These are phyloP conservation scores for Triplophysa siluroides DNA, from an alignment of 2,113 vertebrate genomes.

Conservation along the genomic window DNA sequence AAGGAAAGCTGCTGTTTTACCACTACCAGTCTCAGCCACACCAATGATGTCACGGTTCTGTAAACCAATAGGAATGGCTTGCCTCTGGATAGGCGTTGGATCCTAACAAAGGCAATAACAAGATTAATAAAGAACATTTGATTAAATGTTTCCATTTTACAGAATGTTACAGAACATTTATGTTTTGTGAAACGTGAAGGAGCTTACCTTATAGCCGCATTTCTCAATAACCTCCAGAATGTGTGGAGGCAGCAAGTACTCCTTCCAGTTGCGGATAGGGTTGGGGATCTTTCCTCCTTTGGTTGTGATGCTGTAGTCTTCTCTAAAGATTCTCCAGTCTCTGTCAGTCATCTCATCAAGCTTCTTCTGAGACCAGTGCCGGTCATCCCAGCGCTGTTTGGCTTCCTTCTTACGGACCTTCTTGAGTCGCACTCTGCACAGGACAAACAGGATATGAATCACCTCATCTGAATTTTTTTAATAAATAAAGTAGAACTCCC, in stretches of 20 bases:
- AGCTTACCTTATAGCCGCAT: conserved; percentile 93
- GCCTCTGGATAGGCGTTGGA: conserved; percentile 95
- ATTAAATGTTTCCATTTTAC: background rate
- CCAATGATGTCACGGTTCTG: conserved; percentile 99
- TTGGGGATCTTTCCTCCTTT: conserved; percentile 98
- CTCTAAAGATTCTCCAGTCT: conserved; percentile 96
- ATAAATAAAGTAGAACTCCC: background rate
- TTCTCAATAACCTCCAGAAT: conserved; percentile 98
- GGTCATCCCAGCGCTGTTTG: conserved; percentile 97
- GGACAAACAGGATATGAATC: background rate
- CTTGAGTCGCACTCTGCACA: conserved; percentile 82
- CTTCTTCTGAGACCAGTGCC: conserved; percentile 99
- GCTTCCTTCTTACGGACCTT: conserved; percentile 97
- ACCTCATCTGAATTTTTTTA: background rate
- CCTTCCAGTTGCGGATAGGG: conserved; percentile 98
- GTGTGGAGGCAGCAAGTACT: conserved; percentile 89
- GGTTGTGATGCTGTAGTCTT: conserved; percentile 98
- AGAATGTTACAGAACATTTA: background rate
- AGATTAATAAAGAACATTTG: background rate
- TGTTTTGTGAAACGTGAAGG: background rate
- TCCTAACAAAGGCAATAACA: conserved; percentile 72
- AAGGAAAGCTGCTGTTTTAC: conserved; percentile 96
- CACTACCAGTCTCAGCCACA: conserved; percentile 95
- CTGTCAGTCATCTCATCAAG: conserved; percentile 98
- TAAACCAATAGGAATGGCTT: conserved; percentile 96